Evolutionary conservation across 1,140 invertebrate genomes (phyloP).

Genomic region (Copidosoma floridanum): DNA sequence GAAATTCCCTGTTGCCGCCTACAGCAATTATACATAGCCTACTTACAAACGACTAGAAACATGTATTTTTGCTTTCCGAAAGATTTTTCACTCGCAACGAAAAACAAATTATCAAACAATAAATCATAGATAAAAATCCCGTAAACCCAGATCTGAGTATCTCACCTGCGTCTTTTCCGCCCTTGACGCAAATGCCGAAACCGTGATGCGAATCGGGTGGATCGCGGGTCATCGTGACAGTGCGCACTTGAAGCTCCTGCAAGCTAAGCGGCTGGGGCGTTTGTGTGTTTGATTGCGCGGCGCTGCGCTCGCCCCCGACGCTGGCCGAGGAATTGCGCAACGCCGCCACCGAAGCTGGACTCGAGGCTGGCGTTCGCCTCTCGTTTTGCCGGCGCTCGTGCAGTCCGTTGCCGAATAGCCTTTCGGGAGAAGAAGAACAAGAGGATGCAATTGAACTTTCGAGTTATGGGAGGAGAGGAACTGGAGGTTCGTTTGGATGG

Average conservation of each 20-base stretch:
- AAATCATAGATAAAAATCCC: too few species aligned
- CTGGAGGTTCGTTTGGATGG: too few species aligned
- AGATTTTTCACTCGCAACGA: background rate
- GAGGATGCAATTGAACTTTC: too few species aligned
- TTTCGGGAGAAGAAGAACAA: too few species aligned
- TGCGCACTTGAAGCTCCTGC: constrained; percentile 75
- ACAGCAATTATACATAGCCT: background rate
- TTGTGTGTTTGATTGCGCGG: constrained; percentile 46
- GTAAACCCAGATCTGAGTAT: too few species aligned
- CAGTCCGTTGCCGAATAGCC: constrained; percentile 49
- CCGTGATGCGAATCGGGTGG: constrained; percentile 73
- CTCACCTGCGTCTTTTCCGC: constrained; percentile 80
- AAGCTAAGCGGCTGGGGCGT: constrained; percentile 61
- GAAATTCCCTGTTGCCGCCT: too few species aligned
- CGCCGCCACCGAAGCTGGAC: constrained; percentile 61
- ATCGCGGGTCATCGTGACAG: constrained; percentile 79
- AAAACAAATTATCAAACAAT: background rate
- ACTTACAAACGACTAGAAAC: background rate
- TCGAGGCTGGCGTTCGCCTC: constrained; percentile 69
- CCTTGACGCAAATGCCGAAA: constrained; percentile 86
- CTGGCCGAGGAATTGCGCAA: constrained; percentile 34
- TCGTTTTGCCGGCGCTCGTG: constrained; percentile 46
- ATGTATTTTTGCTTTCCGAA: background rate
- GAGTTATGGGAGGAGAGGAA: too few species aligned
- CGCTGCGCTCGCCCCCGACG: constrained; percentile 34